phyloP scores from a whole-genome alignment of 2,888 invertebrate genomes.

The Euplagia quadripunctaria region DNA sequence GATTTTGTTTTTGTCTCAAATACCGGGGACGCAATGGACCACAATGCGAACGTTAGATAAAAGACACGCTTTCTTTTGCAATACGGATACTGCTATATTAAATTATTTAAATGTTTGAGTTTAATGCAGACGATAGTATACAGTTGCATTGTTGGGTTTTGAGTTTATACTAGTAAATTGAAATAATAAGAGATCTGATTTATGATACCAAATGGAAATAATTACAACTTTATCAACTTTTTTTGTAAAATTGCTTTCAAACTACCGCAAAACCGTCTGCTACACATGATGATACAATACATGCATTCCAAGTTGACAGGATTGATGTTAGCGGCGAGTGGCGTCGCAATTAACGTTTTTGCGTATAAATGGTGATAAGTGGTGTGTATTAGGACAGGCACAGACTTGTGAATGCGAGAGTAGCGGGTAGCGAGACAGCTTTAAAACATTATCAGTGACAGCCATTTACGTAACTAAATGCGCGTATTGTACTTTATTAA shows the following conservation, averaged over 20 bases:
- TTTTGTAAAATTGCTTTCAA: too few species aligned
- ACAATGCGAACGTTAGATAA: constrained; percentile 43
- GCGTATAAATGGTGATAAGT: not conserved
- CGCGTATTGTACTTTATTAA: too few species aligned
- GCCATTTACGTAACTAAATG: not conserved
- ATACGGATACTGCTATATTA: constrained; percentile 37
- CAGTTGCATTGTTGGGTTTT: not conserved
- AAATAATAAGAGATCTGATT: not conserved
- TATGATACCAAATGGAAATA: not conserved
- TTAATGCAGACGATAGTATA: constrained; percentile 19
- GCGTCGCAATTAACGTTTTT: not conserved
- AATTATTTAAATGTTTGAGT: constrained; percentile 44
- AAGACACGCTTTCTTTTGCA: constrained; percentile 63
- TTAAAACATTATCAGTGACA: too few species aligned
- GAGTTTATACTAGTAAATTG: not conserved
- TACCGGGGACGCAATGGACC: constrained; percentile 64
- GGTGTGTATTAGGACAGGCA: not conserved
- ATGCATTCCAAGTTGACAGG: not conserved
- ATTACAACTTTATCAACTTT: too few species aligned
- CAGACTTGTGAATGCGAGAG: not conserved
- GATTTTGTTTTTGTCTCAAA: constrained; percentile 59
- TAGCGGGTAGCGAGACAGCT: not conserved
- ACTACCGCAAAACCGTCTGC: too few species aligned
- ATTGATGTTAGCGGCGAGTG: not conserved
- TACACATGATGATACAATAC: not conserved